A percentile compares a stretch with the other conserved stretches of the same genome.
Conservation (phyloP, 35 echinoderm and acorn worm species). For the Heliocidaris erythrogramma region DNA sequence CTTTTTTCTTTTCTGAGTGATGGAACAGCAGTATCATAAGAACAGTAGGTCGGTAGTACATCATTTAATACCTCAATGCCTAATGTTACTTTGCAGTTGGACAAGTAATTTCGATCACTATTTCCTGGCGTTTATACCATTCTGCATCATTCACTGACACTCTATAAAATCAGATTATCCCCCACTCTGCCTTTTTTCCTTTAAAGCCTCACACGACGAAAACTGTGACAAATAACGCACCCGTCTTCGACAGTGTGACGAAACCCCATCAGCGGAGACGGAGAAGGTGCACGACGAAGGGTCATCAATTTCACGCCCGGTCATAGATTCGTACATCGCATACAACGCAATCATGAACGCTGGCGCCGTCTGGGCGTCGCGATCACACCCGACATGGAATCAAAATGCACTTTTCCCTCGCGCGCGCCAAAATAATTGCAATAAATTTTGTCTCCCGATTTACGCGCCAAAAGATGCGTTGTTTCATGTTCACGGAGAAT, state of each 20-base stretch:
- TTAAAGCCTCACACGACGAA: background rate
- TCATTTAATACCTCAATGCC: background rate
- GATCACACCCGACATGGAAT: background rate
- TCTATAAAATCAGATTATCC: background rate
- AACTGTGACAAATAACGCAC: background rate
- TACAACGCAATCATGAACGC: background rate
- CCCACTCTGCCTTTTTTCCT: background rate
- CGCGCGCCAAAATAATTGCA: background rate
- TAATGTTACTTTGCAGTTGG: background rate
- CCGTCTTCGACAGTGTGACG: background rate
- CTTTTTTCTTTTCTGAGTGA: background rate
- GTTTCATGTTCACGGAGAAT: background rate
- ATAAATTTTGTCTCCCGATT: background rate
- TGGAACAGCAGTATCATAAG: background rate
- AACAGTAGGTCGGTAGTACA: too few species aligned
- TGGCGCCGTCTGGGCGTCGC: background rate
- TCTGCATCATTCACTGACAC: background rate
- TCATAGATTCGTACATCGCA: background rate
- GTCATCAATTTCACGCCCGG: constrained; percentile 8
- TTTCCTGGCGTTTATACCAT: background rate
- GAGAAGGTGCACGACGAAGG: background rate
- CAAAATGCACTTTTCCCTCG: background rate
- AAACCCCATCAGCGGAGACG: background rate
- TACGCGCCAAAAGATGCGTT: background rate
- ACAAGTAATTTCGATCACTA: background rate